These are phyloP conservation scores for Sanderia malayensis DNA, from an alignment of 30 jellyfish, hydroid and myxozoan species.

Conservation along the genomic window DNA sequence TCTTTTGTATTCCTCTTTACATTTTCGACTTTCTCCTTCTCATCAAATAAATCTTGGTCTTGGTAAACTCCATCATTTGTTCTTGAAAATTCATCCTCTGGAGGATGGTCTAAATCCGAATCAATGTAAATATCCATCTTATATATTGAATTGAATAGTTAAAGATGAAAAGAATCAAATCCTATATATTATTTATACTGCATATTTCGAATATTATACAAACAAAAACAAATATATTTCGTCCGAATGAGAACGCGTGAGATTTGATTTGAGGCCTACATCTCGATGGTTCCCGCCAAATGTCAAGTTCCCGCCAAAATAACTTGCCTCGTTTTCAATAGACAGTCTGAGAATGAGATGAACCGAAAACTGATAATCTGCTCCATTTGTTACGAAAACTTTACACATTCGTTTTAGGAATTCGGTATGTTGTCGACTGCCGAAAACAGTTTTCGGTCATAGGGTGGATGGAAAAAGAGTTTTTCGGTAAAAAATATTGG, in stretches of 20 bases:
- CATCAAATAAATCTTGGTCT: neutral
- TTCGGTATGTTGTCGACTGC: too few species aligned
- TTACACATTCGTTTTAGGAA: too few species aligned
- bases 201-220: too few species aligned
- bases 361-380: too few species aligned
- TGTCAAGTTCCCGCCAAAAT: neutral
- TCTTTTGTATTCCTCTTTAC: neutral
- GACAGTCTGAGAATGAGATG: neutral
- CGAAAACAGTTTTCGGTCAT: too few species aligned
- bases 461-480: too few species aligned
- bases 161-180: neutral
- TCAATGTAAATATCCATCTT: neutral
- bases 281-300: too few species aligned
- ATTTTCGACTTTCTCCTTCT: neutral
- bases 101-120: neutral
- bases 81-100: neutral
- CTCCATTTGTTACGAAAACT: too few species aligned
- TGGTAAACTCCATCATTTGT: neutral
- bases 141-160: neutral
- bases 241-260: too few species aligned
- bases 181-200: neutral
- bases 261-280: neutral
- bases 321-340: neutral
- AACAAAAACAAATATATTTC: too few species aligned
- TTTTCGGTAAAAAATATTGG: too few species aligned